phyloP scores from a whole-genome alignment of 2,113 vertebrate species.

The Corvus cornix region DNA sequence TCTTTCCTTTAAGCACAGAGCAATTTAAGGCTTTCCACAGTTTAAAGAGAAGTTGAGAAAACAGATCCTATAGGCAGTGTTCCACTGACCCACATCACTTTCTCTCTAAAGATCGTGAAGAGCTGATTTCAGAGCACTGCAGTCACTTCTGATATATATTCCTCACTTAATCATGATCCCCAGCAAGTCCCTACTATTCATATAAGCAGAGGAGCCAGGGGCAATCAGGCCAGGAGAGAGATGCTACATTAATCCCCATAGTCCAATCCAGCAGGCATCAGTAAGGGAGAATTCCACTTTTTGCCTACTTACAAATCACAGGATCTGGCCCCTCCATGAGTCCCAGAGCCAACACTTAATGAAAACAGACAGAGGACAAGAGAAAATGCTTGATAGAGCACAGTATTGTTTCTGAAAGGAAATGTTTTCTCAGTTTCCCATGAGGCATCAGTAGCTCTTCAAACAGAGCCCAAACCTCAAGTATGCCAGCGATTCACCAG shows the following conservation, averaged over 20 bases:
- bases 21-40: conserved; percentile 18
- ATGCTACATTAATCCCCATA: neutral
- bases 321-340: neutral
- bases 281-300: neutral
- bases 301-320: neutral
- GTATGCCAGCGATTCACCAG: conserved; percentile 43
- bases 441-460: conserved; percentile 58
- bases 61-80: neutral
- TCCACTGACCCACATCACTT: neutral
- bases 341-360: conserved; percentile 4
- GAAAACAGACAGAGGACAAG: conserved; percentile 43
- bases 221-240: neutral
- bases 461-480: conserved; percentile 63
- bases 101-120: neutral
- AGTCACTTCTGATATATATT: neutral
- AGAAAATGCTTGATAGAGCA: conserved; percentile 12
- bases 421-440: conserved; percentile 59
- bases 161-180: neutral
- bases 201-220: neutral
- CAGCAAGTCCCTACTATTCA: neutral
- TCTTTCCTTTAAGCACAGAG: neutral
- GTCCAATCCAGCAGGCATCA: neutral
- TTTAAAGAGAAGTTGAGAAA: neutral
- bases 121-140: neutral
- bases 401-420: conserved; percentile 51